These are phyloP conservation scores for Otus scops DNA, from an alignment of 2,797 vertebrate genomes.

Conservation along the genomic window DNA sequence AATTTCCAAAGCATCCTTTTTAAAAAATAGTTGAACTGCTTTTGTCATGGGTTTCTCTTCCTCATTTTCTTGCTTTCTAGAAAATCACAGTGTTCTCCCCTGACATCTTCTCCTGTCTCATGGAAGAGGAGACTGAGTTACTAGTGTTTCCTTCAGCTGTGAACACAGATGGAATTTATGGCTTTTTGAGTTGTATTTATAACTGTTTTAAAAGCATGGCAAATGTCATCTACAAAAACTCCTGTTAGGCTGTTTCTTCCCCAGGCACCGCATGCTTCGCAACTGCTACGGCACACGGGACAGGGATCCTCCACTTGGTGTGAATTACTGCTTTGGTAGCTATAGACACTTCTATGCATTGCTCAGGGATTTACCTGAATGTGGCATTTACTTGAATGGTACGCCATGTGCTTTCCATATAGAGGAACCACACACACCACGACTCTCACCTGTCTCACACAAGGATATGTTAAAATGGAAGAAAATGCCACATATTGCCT, in stretches of 20 bases:
- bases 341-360: not conserved
- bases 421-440: not conserved
- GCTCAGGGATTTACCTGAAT: not conserved
- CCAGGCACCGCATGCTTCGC: rapidly evolving
- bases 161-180: conserved; percentile 40
- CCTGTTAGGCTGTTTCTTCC: not conserved
- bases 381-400: not conserved
- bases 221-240: conserved; percentile 17
- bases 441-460: not conserved
- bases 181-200: conserved; percentile 27
- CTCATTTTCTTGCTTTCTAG: conserved; percentile 14
- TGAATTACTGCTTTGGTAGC: not conserved
- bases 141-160: conserved; percentile 10
- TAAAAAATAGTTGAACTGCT: not conserved
- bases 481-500: not conserved
- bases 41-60: not conserved
- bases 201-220: conserved; percentile 41
- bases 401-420: not conserved
- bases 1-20: not conserved
- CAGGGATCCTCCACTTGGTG: not conserved
- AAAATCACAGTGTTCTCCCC: not conserved
- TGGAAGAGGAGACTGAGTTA: not conserved
- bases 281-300: not conserved
- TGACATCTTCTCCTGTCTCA: not conserved
- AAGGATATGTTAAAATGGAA: not conserved